A percentile compares a stretch with the other conserved stretches of the same genome.
Conservation (phyloP, 2,113 vertebrate genomes). For the Rattus norvegicus region GRCr8 NC_086024.1:7917001-7917500, state of each 20-base stretch:
- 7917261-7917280: not conserved
- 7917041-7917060: not conserved
- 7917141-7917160: not conserved
- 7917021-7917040: constrained; percentile 9
- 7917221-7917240: not conserved
- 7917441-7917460: not conserved
- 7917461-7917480: not conserved
- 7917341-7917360: not conserved
- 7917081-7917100: not conserved
- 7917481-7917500: not conserved
- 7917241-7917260: not conserved
- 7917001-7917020: not conserved
- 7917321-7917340: not conserved
- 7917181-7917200: not conserved
- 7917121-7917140: not conserved
- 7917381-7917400: not conserved
- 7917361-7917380: not conserved
- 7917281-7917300: not conserved
- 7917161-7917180: not conserved
- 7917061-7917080: constrained; percentile 19
- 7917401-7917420: not conserved
- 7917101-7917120: not conserved
- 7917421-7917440: not conserved
- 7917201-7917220: not conserved
- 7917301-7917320: not conserved